phyloP scores from a whole-genome alignment of 2,888 invertebrate genomes.

The Odontocolon sp. region DNA sequence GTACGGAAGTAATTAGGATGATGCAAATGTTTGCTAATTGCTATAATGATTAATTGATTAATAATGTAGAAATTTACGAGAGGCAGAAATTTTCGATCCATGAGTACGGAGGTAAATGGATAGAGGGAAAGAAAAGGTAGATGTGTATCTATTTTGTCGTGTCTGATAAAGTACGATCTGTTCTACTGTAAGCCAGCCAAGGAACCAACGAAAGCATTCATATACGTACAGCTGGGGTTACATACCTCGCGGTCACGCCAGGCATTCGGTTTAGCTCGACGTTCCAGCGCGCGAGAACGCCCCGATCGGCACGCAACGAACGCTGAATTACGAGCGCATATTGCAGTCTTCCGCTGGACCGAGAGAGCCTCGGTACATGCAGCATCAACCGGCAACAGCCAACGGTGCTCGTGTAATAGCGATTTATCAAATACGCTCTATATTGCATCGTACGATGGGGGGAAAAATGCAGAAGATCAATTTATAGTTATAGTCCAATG shows the following conservation, averaged over 20 bases:
- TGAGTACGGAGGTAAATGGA: too few relatives aligned
- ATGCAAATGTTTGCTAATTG: too few relatives aligned
- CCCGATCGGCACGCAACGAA: constrained; percentile 55
- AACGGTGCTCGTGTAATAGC: constrained; percentile 37
- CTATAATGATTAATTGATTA: too few relatives aligned
- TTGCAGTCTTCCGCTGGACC: constrained; percentile 47
- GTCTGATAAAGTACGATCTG: constrained; percentile 33
- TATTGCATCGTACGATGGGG: constrained; percentile 14
- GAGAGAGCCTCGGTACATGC: background rate
- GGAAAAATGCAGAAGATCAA: constrained; percentile 12
- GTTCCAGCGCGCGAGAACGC: constrained; percentile 45
- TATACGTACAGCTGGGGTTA: constrained; percentile 24
- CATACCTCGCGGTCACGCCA: constrained; percentile 52
- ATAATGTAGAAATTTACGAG: too few relatives aligned
- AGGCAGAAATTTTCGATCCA: too few relatives aligned
- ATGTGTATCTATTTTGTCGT: background rate
- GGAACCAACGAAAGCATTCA: background rate
- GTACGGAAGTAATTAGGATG: too few relatives aligned
- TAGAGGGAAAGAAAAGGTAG: background rate
- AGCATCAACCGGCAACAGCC: background rate
- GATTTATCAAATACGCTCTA: constrained; percentile 47
- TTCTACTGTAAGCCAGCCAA: constrained; percentile 28
- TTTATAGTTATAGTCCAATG: background rate
- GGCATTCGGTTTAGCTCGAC: constrained; percentile 45
- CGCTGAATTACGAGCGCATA: constrained; percentile 57